Evolutionary conservation across 1,140 invertebrate genomes (phyloP), one percentile per base, ranked within the genome.

Genomic region (Oedothorax gibbosus): DNA sequence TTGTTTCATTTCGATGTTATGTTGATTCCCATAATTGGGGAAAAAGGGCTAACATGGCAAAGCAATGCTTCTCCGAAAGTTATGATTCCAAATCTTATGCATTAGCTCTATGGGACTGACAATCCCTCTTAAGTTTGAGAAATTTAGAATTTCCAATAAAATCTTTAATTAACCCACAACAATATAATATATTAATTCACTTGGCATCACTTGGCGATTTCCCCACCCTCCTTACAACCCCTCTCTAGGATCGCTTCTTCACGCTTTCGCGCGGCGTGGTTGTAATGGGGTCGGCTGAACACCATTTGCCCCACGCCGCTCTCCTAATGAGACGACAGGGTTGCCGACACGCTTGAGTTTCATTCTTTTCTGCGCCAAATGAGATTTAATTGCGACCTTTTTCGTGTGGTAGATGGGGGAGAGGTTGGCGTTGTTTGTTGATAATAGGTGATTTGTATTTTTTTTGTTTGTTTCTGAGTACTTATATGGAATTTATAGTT

Each of bases 231-330:
- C 2, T 35, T 35, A 35, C 35, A 35, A 35, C 35, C 35, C 35
- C 35, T 35, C 35, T 35, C 35, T 66, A 35, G 68, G 76, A 84
- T 84, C 81, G 81, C 71, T 84, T 76, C 81, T 84, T 84, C 81
- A 75, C 81, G 71, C 81, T 35, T 14, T 49, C 54, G 71, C 81
- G 50, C 62, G 35, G 35, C 62, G 76, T 84, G 81, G 81, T 84
- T 84, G 76, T 84, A 84, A 84, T 84, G 75, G 81, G 81, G 71
- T 84, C 64, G n/a, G 71, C 49, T 68, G 81, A 84, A 84, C 81
- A 71, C 71, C 81, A 84, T 84, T 84, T 84, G 81, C 81, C 81
- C 65, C 81, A 84, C 57, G 53, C 71, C 62, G 81, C 81, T 75
- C 57, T 76, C 76, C 72, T 84, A 84, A 84, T 84, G 81, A 84